These are phyloP conservation scores for Drosophila sechellia DNA, from an alignment of 1,140 invertebrate species.

Conservation along the genomic window DNA sequence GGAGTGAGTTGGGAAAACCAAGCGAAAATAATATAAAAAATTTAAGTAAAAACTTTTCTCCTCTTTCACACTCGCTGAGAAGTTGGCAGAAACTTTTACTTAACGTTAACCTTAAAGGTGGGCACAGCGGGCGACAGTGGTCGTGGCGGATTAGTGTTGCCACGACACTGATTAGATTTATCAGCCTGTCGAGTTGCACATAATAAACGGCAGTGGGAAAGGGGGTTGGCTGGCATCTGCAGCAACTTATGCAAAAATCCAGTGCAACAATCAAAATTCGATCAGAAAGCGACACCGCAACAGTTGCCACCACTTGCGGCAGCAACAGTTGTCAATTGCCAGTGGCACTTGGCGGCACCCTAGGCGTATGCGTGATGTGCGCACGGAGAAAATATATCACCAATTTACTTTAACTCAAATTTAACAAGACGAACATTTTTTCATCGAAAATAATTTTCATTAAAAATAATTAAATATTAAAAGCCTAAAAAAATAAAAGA, in stretches of 20 bases:
- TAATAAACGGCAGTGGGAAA: slow-evolving; percentile 44
- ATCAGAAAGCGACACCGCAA: slow-evolving; percentile 71
- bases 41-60: slow-evolving; percentile 67
- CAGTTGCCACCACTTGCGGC: slow-evolving; percentile 68
- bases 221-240: neutral
- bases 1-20: neutral
- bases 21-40: slow-evolving; percentile 57
- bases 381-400: slow-evolving; percentile 1
- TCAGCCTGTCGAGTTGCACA: slow-evolving; percentile 67
- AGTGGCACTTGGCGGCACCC: slow-evolving; percentile 37
- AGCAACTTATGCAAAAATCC: slow-evolving; percentile 65
- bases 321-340: slow-evolving; percentile 76
- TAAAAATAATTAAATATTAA: too few species aligned
- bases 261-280: slow-evolving; percentile 74
- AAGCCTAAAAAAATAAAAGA: too few species aligned
- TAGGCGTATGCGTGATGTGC: slow-evolving; percentile 62
- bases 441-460: too few species aligned
- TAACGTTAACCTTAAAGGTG: slow-evolving; percentile 69
- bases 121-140: slow-evolving; percentile 1
- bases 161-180: slow-evolving; percentile 80
- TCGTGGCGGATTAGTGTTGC: slow-evolving; percentile 58
- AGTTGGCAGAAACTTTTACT: slow-evolving; percentile 65
- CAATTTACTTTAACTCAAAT: too few species aligned
- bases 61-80: slow-evolving; percentile 45
- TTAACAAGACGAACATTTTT: neutral